phyloP scores from a whole-genome alignment of 1,140 invertebrate species.

The Protaetia brevitarsis region DNA sequence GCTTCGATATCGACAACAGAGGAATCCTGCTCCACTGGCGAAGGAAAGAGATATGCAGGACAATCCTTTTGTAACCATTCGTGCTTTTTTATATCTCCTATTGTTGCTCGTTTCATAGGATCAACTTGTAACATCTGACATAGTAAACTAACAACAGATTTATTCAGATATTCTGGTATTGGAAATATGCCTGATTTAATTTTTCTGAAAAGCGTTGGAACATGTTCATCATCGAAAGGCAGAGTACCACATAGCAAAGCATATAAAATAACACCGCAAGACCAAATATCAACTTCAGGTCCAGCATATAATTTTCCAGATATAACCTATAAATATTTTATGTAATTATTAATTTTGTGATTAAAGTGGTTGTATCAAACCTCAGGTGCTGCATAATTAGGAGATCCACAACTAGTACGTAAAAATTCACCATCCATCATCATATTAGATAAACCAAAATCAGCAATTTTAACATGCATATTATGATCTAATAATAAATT shows the following conservation, averaged over 20 bases:
- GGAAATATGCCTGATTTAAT: constrained; percentile 99
- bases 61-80: constrained; percentile 99
- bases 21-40: constrained; percentile 92
- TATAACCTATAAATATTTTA: constrained; percentile 61
- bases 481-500: constrained; percentile 96
- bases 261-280: constrained; percentile 98
- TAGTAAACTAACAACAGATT: constrained; percentile 89
- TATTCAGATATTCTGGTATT: constrained; percentile 97
- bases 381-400: constrained; percentile 99
- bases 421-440: constrained; percentile 99
- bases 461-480: constrained; percentile 98
- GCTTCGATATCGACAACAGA: constrained; percentile 97
- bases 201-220: constrained; percentile 95
- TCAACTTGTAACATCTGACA: constrained; percentile 98
- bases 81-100: constrained; percentile 99
- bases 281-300: constrained; percentile 98
- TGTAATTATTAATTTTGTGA: background rate
- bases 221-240: constrained; percentile 98
- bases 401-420: constrained; percentile 96
- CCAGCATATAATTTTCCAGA: constrained; percentile 98
- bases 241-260: constrained; percentile 96
- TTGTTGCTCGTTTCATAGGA: constrained; percentile 94
- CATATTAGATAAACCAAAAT: constrained; percentile 99
- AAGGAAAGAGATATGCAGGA: constrained; percentile 94
- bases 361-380: constrained; percentile 52